phyloP scores from a whole-genome alignment of 2,113 vertebrate genomes.

The Hypocryptadius cinnamomeus region DNA sequence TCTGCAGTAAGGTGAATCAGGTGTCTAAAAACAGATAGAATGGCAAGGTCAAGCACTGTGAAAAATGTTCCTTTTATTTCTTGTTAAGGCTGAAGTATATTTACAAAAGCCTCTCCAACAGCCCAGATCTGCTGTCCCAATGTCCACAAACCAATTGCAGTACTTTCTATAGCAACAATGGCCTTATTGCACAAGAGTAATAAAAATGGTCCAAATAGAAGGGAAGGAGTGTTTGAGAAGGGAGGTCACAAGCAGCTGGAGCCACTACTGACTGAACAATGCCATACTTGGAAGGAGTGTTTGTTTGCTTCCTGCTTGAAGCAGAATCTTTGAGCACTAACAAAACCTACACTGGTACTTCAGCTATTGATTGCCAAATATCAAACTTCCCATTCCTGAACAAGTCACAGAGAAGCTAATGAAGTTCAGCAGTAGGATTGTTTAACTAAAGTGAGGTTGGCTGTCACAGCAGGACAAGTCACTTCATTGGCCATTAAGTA shows the following conservation, averaged over 20 bases:
- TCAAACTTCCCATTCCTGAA: not conserved
- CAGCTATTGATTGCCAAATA: not conserved
- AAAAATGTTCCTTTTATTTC: not conserved
- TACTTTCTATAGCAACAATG: not conserved
- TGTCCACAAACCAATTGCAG: not conserved
- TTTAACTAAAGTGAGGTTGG: not conserved
- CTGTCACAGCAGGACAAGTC: not conserved
- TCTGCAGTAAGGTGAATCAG: not conserved
- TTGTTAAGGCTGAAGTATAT: not conserved
- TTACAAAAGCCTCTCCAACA: not conserved
- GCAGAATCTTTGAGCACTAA: not conserved
- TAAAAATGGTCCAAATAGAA: not conserved
- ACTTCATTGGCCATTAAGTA: not conserved
- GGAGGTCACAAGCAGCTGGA: not conserved
- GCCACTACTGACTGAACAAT: not conserved
- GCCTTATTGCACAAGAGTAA: not conserved
- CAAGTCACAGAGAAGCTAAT: not conserved
- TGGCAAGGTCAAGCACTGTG: not conserved
- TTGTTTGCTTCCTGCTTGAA: not conserved
- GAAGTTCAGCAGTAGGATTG: not conserved
- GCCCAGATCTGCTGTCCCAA: not conserved
- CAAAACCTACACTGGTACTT: fast-evolving
- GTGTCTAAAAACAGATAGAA: not conserved
- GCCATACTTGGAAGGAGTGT: not conserved
- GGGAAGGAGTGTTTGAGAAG: not conserved